Conservation (phyloP, 2,113 vertebrate genomes). For the Melanerpes formicivorus region DNA sequence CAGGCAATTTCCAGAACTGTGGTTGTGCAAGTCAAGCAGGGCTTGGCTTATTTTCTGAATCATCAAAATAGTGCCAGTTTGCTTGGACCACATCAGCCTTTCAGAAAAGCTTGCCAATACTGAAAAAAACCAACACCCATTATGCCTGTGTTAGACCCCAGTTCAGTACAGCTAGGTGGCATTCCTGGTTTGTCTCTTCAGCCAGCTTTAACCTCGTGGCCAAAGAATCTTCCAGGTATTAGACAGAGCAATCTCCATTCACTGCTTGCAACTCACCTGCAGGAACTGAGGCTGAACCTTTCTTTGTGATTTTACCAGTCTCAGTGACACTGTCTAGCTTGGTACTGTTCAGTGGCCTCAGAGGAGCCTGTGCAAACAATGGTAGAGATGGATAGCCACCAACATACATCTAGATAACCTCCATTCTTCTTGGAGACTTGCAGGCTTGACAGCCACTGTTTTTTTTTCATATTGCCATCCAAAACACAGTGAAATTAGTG, state of each 20-base stretch:
- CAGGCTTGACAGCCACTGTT: background rate
- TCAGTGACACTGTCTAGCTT: background rate
- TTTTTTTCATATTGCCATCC: background rate
- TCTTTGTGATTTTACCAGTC: background rate
- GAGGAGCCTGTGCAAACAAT: background rate
- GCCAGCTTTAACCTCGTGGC: background rate
- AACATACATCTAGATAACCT: background rate
- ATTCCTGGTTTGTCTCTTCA: background rate
- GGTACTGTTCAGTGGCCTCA: background rate
- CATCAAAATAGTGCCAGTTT: background rate
- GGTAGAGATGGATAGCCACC: background rate
- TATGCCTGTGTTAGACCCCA: background rate
- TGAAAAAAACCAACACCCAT: background rate
- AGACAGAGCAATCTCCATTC: background rate
- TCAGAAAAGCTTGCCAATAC: slow-evolving; percentile 4
- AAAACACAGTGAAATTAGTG: background rate
- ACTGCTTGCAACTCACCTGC: background rate
- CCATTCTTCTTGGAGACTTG: background rate
- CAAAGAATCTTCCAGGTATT: background rate
- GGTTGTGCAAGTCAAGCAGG: slow-evolving; percentile 34
- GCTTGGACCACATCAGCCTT: background rate
- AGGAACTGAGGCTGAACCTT: background rate
- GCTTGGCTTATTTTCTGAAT: slow-evolving; percentile 14
- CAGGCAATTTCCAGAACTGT: background rate
- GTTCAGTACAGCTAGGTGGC: background rate